A percentile compares a stretch with the other conserved stretches of the same genome.
phyloP scores from a whole-genome alignment of 2,888 invertebrate species.

The Bhutanitis thaidina region DNA sequence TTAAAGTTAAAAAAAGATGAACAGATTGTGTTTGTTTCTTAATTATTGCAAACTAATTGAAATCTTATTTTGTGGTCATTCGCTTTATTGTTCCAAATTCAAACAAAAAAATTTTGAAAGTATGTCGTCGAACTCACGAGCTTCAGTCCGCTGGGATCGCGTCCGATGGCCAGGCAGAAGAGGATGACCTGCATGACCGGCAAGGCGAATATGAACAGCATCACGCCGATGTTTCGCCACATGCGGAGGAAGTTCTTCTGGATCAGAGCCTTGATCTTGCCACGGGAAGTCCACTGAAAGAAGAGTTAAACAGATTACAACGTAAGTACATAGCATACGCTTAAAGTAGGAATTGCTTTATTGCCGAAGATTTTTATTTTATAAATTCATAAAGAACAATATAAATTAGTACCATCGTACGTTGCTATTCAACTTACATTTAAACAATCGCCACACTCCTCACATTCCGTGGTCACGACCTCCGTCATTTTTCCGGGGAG shows the following conservation, averaged over 20 bases:
- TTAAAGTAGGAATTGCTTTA: too few species aligned
- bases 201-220: conserved; percentile 95
- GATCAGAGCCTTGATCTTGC: conserved; percentile 90
- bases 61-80: too few species aligned
- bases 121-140: conserved; percentile 87
- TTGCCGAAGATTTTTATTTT: too few species aligned
- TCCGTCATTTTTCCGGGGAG: conserved; percentile 72
- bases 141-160: conserved; percentile 90
- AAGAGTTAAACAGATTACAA: not conserved
- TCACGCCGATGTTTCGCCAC: conserved; percentile 95
- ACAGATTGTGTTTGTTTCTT: too few species aligned
- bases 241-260: conserved; percentile 94
- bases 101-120: too few species aligned
- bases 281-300: conserved; percentile 85
- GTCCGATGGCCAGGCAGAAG: conserved; percentile 94
- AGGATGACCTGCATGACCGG: conserved; percentile 97
- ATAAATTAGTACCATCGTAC: too few species aligned
- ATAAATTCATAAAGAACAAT: too few species aligned
- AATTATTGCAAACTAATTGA: too few species aligned
- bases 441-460: conserved; percentile 80
- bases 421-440: conserved; percentile 67
- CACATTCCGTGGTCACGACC: conserved; percentile 76
- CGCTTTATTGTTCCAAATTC: too few species aligned
- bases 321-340: too few species aligned
- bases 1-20: too few species aligned